phyloP scores from a whole-genome alignment of 1,140 invertebrate genomes.

The Cotesia chilonis region DNA sequence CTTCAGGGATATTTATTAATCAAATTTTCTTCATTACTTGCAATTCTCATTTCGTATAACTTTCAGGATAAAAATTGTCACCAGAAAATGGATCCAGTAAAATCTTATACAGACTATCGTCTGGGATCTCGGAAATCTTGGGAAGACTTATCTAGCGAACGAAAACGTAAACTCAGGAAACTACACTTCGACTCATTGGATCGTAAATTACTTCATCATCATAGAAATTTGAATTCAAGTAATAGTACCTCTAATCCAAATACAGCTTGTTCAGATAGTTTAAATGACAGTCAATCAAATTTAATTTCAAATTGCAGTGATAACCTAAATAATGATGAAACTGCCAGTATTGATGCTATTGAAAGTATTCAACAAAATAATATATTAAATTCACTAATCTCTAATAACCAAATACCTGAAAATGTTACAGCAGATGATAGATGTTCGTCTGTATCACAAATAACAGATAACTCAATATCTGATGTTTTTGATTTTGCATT shows the following conservation, averaged over 20 bases:
- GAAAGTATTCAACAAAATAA: too few relatives aligned
- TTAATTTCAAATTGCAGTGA: conserved; percentile 5
- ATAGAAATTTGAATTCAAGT: neutral
- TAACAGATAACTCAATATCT: too few relatives aligned
- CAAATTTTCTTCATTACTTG: too few relatives aligned
- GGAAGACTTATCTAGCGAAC: neutral
- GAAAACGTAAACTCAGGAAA: neutral
- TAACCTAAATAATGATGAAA: conserved; percentile 5
- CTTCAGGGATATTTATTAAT: too few relatives aligned
- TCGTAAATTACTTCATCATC: neutral
- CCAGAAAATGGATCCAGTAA: too few relatives aligned
- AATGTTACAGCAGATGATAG: too few relatives aligned
- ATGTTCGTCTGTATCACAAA: too few relatives aligned
- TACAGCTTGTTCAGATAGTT: neutral
- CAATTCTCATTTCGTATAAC: too few relatives aligned
- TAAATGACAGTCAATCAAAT: conserved; percentile 5
- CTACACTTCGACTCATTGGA: neutral
- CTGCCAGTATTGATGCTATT: neutral
- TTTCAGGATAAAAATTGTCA: too few relatives aligned
- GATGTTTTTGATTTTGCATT: too few relatives aligned
- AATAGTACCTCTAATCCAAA: neutral
- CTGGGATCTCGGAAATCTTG: neutral
- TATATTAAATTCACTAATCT: too few relatives aligned
- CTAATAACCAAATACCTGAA: too few relatives aligned
- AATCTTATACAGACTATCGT: neutral